phyloP scores from a whole-genome alignment of 1,140 invertebrate species.

The Drosophila sucinea region DNA sequence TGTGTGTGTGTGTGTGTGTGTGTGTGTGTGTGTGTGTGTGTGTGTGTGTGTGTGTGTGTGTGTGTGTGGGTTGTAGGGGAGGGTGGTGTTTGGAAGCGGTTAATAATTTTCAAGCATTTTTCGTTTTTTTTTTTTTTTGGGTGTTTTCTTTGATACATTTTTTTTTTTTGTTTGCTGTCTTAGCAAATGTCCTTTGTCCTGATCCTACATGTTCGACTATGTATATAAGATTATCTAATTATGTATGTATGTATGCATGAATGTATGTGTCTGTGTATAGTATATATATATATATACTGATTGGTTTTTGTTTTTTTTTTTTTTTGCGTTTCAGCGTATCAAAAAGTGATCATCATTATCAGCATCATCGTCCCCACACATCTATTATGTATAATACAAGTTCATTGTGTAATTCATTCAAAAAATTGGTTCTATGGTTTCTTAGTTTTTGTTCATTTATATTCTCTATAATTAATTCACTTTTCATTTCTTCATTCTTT shows the following conservation, averaged over 20 bases:
- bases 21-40: constrained; percentile 26
- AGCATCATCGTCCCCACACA: not conserved
- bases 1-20: constrained; percentile 23
- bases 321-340: constrained; percentile 7
- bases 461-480: constrained; percentile 11
- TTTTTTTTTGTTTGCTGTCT: not conserved
- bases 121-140: not conserved
- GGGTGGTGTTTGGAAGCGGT: not conserved
- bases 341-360: constrained; percentile 11
- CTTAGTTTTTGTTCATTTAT: not conserved
- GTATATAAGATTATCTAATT: constrained; percentile 16
- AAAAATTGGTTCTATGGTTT: constrained; percentile 72
- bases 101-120: constrained; percentile 6
- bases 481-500: constrained; percentile 16
- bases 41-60: constrained; percentile 36
- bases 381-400: constrained; percentile 10
- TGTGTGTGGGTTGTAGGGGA: not conserved
- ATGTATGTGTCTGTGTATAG: constrained; percentile 27
- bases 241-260: constrained; percentile 5
- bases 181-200: not conserved
- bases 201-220: constrained; percentile 7
- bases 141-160: not conserved
- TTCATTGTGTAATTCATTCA: constrained; percentile 45
- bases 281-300: constrained; percentile 40
- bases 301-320: not conserved